These are phyloP conservation scores for Anomalospiza imberbis DNA, from an alignment of 2,797 vertebrate genomes.

Conservation along the genomic window DNA sequence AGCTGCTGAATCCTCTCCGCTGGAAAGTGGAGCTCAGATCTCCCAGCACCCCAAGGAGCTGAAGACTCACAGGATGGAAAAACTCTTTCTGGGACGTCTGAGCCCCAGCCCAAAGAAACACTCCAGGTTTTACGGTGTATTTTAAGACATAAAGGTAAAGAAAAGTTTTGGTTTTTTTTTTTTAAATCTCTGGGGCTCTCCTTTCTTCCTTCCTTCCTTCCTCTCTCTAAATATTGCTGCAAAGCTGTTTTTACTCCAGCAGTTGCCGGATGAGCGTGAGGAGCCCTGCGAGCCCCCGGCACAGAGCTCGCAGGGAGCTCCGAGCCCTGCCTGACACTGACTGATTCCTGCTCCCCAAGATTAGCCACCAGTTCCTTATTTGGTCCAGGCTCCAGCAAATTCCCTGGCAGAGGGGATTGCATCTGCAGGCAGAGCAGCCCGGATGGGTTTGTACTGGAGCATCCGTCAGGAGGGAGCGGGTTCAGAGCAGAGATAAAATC, in stretches of 20 bases:
- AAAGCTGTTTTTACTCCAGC: not conserved
- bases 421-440: not conserved
- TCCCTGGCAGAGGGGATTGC: not conserved
- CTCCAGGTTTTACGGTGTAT: not conserved
- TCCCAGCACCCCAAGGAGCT: accelerated
- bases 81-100: not conserved
- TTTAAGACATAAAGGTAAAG: not conserved
- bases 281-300: not conserved
- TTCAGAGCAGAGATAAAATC: no score
- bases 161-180: not conserved
- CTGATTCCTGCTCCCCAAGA: not conserved
- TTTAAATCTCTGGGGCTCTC: not conserved
- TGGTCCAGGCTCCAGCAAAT: not conserved
- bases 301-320: not conserved
- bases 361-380: not conserved
- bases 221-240: not conserved
- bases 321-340: not conserved
- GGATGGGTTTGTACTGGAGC: not conserved
- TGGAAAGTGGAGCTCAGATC: not conserved
- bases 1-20: not conserved
- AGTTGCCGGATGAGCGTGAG: not conserved
- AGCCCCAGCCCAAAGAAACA: not conserved
- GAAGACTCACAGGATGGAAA: accelerated
- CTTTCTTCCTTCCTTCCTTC: conserved; percentile 36
- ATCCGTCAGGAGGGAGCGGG: accelerated